Evolutionary conservation across 2,888 invertebrate species (phyloP), one percentile per base, ranked within the genome.

Genomic region (Lithodes maja): DNA sequence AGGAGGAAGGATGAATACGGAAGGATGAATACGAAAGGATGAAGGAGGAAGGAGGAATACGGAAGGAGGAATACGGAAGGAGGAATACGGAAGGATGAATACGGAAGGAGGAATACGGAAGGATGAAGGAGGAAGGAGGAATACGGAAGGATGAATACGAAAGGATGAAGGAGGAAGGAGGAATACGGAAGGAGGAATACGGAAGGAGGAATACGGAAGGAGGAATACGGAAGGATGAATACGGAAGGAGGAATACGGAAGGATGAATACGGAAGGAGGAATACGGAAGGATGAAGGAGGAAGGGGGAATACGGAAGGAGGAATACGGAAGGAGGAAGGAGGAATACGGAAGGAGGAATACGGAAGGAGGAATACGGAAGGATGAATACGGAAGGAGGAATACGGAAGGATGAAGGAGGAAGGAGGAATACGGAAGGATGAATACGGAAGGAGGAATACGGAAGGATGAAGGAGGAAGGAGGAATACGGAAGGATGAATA

Each of bases 391-490:
- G 53, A 71, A 71, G n/a, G 71, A 17, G 3, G 3, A 9, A 55
- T 55, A 55, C 9, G 3, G 55, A 12, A 61, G 71, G 17, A 71
- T 12, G n/a, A 17, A 17, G 17, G 71, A 17, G 17, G 71, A 17
- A 71, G n/a, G 71, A 71, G 71, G 79, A 75, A 54, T 53, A 79
- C 12, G 55, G 17, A 17, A 54, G 54, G 7, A 54, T 54, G 79
- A 54, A 17, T n/a, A 15, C 54, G 54, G 17, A 17, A 17, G 15
- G 79, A 54, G 79, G 79, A 55, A 55, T 5, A 55, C 9, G 55
- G 55, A 55, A 5, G 9, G 9, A 55, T 5, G 9, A 9, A 55
- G 3, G 9, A 5, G 55, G 55, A 55, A 55, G 55, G 9, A 55
- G 3, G 55, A 9, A 55, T 55, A 55, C 55, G 9, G 55, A 55